Percentiles rank a stretch among this genome's conserved stretches.
phyloP scores from a whole-genome alignment of 1,140 invertebrate genomes.

The Apis laboriosa region DNA sequence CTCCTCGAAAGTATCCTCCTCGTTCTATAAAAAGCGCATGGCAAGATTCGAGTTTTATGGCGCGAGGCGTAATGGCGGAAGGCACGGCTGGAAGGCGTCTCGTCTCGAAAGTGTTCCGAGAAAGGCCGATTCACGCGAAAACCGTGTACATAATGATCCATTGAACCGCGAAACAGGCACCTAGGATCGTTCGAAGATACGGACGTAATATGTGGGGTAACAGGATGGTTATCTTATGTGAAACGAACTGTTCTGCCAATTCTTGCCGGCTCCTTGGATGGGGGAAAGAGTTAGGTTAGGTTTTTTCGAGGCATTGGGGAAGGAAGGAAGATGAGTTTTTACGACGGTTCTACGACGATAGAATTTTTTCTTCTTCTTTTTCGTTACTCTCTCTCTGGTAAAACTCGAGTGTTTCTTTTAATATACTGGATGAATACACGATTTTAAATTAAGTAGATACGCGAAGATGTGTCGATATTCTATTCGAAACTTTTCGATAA shows the following conservation, averaged over 20 bases:
- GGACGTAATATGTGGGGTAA: not conserved
- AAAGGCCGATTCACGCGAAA: conserved; percentile 15
- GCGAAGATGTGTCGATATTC: no score
- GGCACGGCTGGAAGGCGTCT: conserved; percentile 13
- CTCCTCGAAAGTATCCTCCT: not conserved
- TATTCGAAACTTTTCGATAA: no score
- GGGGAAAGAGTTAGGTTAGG: no score
- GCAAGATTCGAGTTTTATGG: conserved; percentile 26
- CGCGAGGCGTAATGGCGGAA: not conserved
- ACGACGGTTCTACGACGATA: no score
- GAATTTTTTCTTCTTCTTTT: no score
- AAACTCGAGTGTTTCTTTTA: no score
- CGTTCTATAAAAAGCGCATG: not conserved
- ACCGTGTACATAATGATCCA: conserved; percentile 17
- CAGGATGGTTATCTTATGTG: not conserved
- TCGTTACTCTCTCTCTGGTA: no score
- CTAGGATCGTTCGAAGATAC: not conserved
- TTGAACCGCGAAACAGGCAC: not conserved
- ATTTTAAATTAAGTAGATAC: no score
- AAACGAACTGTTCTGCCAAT: not conserved
- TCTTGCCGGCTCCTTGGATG: no score
- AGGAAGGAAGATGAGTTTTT: no score
- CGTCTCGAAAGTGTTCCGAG: conserved; percentile 18
- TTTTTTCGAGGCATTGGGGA: no score
- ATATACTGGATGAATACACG: no score